Conservation (phyloP, 35 echinoderm and acorn worm species). For the Lytechinus variegatus region DNA sequence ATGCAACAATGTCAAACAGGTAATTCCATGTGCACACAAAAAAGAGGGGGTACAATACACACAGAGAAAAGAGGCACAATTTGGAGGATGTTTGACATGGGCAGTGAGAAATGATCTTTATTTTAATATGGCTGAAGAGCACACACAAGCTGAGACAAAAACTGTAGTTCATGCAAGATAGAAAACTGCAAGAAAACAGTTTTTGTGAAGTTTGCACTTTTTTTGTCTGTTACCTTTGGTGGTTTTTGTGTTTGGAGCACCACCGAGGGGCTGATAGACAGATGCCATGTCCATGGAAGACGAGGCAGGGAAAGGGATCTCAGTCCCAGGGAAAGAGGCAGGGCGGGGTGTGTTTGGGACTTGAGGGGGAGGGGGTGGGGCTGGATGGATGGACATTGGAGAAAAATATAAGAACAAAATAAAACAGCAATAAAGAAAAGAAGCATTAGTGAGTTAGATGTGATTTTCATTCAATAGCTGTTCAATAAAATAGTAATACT, state of each 20-base stretch:
- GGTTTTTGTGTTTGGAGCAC: neutral
- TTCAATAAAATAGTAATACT: neutral
- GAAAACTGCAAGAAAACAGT: neutral
- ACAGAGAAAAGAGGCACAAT: neutral
- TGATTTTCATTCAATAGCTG: neutral
- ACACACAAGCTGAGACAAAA: neutral
- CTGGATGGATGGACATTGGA: neutral
- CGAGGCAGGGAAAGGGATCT: neutral
- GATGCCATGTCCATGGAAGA: neutral
- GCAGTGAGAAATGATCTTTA: neutral
- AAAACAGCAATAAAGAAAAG: slow-evolving; percentile 1
- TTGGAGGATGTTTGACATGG: neutral
- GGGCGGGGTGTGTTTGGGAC: slow-evolving; percentile 8
- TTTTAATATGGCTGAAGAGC: neutral
- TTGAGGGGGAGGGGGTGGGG: slow-evolving; percentile 26
- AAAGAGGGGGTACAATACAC: neutral
- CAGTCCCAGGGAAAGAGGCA: slow-evolving; percentile 11
- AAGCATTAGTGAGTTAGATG: slow-evolving; percentile 9
- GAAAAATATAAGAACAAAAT: slow-evolving; percentile 2
- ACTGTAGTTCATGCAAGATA: neutral
- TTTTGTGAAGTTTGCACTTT: neutral
- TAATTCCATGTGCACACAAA: neutral
- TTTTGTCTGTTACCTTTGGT: slow-evolving; percentile 13
- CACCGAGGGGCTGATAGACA: neutral
- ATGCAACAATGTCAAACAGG: neutral